A percentile compares a stretch with the other conserved stretches of the same genome.
Evolutionary conservation across 35 echinoderm and acorn worm genomes (phyloP).

Genomic region (Ophiothrix spiculata): DNA sequence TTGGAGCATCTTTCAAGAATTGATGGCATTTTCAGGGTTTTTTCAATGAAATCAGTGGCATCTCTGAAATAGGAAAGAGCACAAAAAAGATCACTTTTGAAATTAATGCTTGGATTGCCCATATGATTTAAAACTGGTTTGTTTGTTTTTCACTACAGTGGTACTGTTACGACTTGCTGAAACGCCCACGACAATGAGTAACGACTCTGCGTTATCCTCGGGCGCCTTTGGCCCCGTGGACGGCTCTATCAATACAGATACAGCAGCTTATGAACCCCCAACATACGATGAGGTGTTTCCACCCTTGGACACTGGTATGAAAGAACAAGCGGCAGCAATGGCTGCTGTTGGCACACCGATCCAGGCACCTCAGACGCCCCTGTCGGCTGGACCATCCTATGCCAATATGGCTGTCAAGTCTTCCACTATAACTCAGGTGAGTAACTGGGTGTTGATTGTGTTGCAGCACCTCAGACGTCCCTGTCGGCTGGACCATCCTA

Average conservation of each 20-base stretch:
- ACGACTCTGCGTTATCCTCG: constrained; percentile 10
- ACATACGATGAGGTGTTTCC: constrained; percentile 96
- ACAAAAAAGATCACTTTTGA: background rate
- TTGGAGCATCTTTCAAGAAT: no score
- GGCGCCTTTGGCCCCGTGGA: constrained; percentile 38
- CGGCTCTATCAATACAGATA: constrained; percentile 59
- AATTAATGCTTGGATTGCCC: constrained; percentile 25
- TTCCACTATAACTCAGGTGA: constrained; percentile 99
- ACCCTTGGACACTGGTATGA: constrained; percentile 25
- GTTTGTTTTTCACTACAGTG: constrained; percentile 78
- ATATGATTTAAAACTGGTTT: constrained; percentile 85
- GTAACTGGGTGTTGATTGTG: no score
- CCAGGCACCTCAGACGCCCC: constrained; percentile 14
- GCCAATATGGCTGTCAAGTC: constrained; percentile 99
- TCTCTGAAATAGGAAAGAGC: background rate
- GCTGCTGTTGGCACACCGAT: background rate
- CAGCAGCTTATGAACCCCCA: constrained; percentile 82
- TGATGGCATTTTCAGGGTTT: no score
- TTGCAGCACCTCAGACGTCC: no score
- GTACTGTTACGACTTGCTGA: constrained; percentile 65
- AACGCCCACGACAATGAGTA: constrained; percentile 21
- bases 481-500: constrained; percentile 57
- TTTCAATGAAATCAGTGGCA: no score
- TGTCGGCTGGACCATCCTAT: constrained; percentile 64
- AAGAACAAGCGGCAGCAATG: background rate